A percentile compares a stretch with the other conserved stretches of the same genome.
phyloP scores from a whole-genome alignment of 2,797 vertebrate species.

The Geotrypetes seraphini region DNA sequence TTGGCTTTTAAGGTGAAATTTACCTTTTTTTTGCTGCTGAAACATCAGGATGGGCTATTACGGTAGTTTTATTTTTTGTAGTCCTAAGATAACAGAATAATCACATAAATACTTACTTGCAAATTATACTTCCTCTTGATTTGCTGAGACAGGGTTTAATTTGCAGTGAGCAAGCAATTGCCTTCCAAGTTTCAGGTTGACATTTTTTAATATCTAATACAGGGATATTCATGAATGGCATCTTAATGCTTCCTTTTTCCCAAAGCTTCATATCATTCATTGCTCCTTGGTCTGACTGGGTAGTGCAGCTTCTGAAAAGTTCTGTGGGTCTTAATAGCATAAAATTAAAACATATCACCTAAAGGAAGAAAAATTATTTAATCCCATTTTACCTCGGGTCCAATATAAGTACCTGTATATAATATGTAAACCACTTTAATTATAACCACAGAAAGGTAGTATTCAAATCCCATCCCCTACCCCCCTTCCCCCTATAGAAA shows the following conservation, averaged over 20 bases:
- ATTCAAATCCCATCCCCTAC: too few relatives aligned
- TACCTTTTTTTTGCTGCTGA: too few relatives aligned
- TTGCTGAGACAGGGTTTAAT: constrained; percentile 96
- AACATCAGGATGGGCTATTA: too few relatives aligned
- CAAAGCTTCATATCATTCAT: constrained; percentile 96
- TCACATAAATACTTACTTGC: constrained; percentile 87
- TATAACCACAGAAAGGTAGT: too few relatives aligned
- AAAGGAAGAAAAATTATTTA: background rate
- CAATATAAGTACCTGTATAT: too few relatives aligned
- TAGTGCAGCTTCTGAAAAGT: constrained; percentile 90
- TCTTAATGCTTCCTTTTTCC: constrained; percentile 95
- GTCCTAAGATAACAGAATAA: too few relatives aligned
- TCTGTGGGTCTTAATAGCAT: constrained; percentile 78
- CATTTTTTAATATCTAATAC: constrained; percentile 93
- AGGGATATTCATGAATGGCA: constrained; percentile 96
- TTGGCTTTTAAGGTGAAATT: too few relatives aligned
- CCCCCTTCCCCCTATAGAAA: too few relatives aligned
- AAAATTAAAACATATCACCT: background rate
- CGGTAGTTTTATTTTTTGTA: too few relatives aligned
- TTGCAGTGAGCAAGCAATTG: constrained; percentile 88
- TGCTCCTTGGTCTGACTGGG: constrained; percentile 94
- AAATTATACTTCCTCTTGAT: constrained; percentile 88
- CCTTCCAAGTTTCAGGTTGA: constrained; percentile 92
- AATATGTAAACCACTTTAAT: too few relatives aligned
- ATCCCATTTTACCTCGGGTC: too few relatives aligned